Conservation (phyloP, 2,797 vertebrate species). For the Furcifer pardalis region DNA sequence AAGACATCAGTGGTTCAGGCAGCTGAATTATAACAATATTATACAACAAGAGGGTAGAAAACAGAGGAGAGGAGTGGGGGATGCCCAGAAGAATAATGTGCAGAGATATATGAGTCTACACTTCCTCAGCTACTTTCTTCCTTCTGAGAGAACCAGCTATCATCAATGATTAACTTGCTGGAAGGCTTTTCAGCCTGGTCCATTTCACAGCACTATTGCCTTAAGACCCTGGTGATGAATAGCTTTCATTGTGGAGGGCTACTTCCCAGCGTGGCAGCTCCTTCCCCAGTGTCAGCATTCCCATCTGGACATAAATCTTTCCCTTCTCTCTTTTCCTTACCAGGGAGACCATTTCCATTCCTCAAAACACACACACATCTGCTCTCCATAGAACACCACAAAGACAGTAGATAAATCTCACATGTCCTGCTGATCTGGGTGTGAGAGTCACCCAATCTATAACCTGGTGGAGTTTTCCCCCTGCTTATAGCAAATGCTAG, state of each 20-base stretch:
- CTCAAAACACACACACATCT: conserved; percentile 26
- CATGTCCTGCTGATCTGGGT: conserved; percentile 33
- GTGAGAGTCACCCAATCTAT: conserved; percentile 71
- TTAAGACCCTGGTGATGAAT: conserved; percentile 67
- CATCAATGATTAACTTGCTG: conserved; percentile 62
- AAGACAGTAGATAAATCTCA: conserved; percentile 71
- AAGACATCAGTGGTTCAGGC: conserved; percentile 33
- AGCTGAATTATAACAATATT: too few relatives aligned
- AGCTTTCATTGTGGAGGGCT: conserved; percentile 69
- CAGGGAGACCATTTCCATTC: conserved; percentile 31
- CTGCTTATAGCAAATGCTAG: conserved; percentile 62
- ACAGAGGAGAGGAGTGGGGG: conserved; percentile 21
- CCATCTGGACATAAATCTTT: conserved; percentile 74
- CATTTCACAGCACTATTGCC: conserved; percentile 61
- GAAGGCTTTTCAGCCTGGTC: conserved; percentile 64
- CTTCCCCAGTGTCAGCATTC: conserved; percentile 69
- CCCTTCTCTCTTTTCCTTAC: conserved; percentile 54
- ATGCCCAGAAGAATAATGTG: conserved; percentile 46
- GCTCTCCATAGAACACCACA: conserved; percentile 56
- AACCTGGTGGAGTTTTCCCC: conserved; percentile 50
- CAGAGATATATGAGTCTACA: conserved; percentile 39
- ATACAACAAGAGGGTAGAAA: conserved; percentile 27
- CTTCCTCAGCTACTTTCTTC: conserved; percentile 56
- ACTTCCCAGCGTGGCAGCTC: conserved; percentile 52
- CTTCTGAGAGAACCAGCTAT: conserved; percentile 51